Percentiles rank a stretch among this genome's conserved stretches.
Evolutionary conservation across 2,888 invertebrate species (phyloP).

Genomic region (Strigamia crassipes): DNA sequence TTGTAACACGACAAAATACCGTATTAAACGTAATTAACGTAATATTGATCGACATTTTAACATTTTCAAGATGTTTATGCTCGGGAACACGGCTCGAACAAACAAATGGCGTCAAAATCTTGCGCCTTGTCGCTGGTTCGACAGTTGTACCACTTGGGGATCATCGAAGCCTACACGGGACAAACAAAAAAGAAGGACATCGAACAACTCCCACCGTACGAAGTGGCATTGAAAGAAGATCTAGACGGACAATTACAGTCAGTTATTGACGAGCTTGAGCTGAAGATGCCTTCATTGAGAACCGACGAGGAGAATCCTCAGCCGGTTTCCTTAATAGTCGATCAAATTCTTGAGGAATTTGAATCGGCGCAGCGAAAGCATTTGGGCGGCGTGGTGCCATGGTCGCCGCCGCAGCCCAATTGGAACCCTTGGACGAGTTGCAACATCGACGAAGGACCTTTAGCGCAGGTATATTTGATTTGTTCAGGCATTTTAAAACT

Average conservation of each 20-base stretch:
- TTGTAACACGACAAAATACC: too few relatives aligned
- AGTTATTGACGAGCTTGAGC: conserved; percentile 53
- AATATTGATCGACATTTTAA: neutral
- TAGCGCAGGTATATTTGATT: conserved; percentile 59
- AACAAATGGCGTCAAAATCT: conserved; percentile 93
- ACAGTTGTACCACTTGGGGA: conserved; percentile 90
- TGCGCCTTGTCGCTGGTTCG: conserved; percentile 94
- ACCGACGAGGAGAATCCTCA: conserved; percentile 50
- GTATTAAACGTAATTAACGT: too few relatives aligned
- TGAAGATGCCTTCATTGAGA: conserved; percentile 49
- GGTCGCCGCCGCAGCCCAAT: conserved; percentile 94
- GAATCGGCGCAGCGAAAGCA: conserved; percentile 66
- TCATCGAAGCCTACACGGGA: conserved; percentile 81
- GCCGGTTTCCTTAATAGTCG: conserved; percentile 64
- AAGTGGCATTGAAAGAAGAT: conserved; percentile 76
- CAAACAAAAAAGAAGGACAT: conserved; percentile 73
- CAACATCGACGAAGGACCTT: conserved; percentile 90
- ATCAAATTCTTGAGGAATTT: conserved; percentile 68
- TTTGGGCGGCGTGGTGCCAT: conserved; percentile 82
- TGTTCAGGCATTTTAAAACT: too few relatives aligned
- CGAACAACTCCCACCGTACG: conserved; percentile 70
- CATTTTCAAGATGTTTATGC: conserved; percentile 65
- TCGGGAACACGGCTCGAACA: conserved; percentile 93
- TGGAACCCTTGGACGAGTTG: conserved; percentile 98
- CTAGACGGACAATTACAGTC: conserved; percentile 62